Evolutionary conservation across 2,113 vertebrate species (phyloP).

Genomic region (Dromas ardeola): DNA sequence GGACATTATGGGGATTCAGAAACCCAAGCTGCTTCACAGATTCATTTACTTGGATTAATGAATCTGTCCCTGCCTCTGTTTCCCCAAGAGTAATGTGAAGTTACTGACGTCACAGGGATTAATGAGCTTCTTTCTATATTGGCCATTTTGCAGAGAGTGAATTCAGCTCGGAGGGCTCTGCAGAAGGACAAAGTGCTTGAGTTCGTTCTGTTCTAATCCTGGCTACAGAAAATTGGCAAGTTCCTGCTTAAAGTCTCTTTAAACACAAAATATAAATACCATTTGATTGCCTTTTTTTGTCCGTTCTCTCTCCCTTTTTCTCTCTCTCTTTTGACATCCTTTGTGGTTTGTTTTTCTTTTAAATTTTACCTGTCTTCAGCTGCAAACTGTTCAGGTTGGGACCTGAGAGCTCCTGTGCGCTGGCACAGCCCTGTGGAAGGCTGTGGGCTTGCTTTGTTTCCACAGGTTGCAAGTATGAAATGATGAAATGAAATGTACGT

Average conservation of each 20-base stretch:
- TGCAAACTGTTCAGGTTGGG: neutral
- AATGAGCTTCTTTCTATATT: slow-evolving; percentile 33
- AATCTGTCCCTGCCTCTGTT: slow-evolving; percentile 48
- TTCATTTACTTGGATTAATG: slow-evolving; percentile 34
- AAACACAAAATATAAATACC: neutral
- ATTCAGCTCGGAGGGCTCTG: neutral
- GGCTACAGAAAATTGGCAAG: neutral
- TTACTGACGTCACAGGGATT: slow-evolving; percentile 12
- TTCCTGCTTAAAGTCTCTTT: neutral
- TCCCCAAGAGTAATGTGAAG: slow-evolving; percentile 40
- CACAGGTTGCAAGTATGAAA: neutral
- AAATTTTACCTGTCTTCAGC: neutral
- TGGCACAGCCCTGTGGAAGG: neutral
- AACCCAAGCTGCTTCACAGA: neutral
- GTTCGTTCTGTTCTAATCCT: slow-evolving; percentile 12
- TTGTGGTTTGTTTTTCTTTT: neutral
- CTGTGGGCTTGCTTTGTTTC: slow-evolving; percentile 1
- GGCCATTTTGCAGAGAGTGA: neutral
- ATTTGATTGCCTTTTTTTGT: neutral
- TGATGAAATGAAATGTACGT: neutral
- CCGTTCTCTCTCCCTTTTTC: neutral
- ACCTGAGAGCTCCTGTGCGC: neutral
- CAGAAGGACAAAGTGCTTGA: neutral
- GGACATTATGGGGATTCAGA: neutral
- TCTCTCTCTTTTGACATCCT: neutral